Conservation (phyloP, 1,140 invertebrate genomes). For the Rhyacophila brunnea region DNA sequence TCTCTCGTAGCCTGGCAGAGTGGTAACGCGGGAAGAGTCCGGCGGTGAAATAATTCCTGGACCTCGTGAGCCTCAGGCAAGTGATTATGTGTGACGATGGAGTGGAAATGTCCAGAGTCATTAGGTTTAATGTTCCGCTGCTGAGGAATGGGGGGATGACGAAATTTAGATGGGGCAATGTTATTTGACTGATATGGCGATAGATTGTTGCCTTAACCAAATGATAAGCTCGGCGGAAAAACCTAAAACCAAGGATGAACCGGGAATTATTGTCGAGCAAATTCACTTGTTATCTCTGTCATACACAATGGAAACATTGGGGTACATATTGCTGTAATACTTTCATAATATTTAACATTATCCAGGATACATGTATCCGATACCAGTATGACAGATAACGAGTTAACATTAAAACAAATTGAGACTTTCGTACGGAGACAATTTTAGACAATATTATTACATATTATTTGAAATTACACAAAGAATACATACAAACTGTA, state of each 20-base stretch:
- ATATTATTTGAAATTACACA: not conserved
- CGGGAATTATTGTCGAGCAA: no score
- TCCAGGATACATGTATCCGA: no score
- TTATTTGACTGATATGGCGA: not conserved
- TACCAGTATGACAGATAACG: no score
- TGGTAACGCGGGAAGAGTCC: no score
- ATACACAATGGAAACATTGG: no score
- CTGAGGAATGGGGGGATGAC: not conserved
- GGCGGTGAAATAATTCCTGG: slow-evolving; percentile 2
- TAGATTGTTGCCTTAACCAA: slow-evolving; percentile 10
- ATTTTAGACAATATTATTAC: no score
- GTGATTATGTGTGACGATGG: not conserved
- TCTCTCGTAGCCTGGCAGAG: not conserved
- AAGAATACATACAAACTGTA: not conserved
- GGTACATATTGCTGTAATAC: no score
- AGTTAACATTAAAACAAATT: no score
- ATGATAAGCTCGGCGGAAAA: slow-evolving; percentile 17
- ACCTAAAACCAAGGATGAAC: slow-evolving; percentile 27
- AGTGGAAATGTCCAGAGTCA: slow-evolving; percentile 6
- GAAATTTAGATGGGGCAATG: slow-evolving; percentile 7
- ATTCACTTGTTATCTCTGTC: no score
- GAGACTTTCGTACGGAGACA: no score
- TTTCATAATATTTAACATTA: no score
- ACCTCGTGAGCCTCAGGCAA: not conserved
- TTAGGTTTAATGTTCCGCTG: slow-evolving; percentile 1